Conservation (phyloP, 64 coral and sea anemone genomes). For the Hydrozoanthus tunicans region DNA sequence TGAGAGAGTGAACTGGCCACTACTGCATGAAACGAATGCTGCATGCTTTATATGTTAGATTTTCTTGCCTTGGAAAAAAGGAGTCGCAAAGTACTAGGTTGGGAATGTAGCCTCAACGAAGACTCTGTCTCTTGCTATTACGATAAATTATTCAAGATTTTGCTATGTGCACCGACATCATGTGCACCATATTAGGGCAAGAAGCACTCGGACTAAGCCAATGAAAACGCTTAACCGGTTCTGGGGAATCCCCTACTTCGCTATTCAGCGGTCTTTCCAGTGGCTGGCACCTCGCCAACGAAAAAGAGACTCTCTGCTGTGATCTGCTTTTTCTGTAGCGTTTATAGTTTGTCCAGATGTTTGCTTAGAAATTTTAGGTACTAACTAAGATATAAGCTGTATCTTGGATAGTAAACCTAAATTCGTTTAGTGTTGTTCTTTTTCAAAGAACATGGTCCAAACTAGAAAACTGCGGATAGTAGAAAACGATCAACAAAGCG, state of each 20-base stretch:
- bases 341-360: slow-evolving; percentile 6
- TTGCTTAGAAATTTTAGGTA: background rate
- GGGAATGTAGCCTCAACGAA: no score
- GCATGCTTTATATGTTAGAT: no score
- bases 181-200: no score
- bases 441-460: background rate
- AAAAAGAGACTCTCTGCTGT: background rate
- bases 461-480: background rate
- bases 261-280: background rate
- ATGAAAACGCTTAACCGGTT: background rate
- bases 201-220: background rate
- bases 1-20: no score
- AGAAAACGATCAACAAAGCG: slow-evolving; percentile 17
- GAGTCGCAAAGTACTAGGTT: no score
- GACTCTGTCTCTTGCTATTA: no score
- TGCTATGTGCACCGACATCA: no score
- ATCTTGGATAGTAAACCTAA: background rate
- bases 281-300: background rate
- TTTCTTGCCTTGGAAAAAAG: no score
- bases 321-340: background rate
- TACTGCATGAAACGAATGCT: no score
- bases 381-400: background rate
- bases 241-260: background rate
- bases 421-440: background rate
- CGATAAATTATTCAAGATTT: no score